Percentiles rank a stretch among this genome's conserved stretches.
phyloP scores from a whole-genome alignment of 2,113 vertebrate species.

The Chauna torquata region DNA sequence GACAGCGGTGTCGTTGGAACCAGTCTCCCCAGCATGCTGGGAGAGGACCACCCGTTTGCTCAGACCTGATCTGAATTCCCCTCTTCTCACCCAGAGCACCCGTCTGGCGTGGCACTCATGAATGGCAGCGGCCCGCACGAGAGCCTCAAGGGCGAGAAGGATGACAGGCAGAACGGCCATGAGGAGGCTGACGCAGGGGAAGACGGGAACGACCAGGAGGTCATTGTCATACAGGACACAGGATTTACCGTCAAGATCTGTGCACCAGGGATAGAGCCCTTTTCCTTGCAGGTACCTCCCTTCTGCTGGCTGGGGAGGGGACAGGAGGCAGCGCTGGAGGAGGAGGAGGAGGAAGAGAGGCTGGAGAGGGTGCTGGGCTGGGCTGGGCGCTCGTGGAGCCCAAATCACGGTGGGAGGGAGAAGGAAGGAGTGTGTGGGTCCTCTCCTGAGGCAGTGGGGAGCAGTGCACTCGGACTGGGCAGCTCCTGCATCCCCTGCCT shows the following conservation, averaged over 20 bases:
- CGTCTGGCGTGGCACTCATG: conserved; percentile 83
- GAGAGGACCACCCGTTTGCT: background rate
- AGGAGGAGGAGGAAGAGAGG: too few species aligned
- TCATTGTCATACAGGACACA: conserved; percentile 98
- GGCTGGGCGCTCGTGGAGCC: background rate
- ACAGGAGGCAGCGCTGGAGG: background rate
- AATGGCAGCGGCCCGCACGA: conserved; percentile 86
- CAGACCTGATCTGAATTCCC: background rate
- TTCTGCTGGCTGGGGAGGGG: fast-evolving
- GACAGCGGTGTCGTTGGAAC: fast-evolving
- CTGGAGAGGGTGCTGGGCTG: background rate
- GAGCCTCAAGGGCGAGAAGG: conserved; percentile 76
- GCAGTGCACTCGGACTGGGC: too few species aligned
- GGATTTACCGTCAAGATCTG: conserved; percentile 97
- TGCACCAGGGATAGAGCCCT: conserved; percentile 91
- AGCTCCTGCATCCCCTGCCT: background rate
- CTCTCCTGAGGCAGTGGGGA: too few species aligned
- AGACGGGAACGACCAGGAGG: conserved; percentile 93
- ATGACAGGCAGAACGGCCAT: conserved; percentile 79
- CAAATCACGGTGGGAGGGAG: background rate
- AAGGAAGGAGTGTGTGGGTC: background rate
- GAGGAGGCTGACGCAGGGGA: conserved; percentile 82
- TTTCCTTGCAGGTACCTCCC: conserved; percentile 89
- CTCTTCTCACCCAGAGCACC: conserved; percentile 74
- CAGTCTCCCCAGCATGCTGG: background rate